Conservation (phyloP, 2,888 invertebrate genomes). For the Galerucella pusilla region DNA sequence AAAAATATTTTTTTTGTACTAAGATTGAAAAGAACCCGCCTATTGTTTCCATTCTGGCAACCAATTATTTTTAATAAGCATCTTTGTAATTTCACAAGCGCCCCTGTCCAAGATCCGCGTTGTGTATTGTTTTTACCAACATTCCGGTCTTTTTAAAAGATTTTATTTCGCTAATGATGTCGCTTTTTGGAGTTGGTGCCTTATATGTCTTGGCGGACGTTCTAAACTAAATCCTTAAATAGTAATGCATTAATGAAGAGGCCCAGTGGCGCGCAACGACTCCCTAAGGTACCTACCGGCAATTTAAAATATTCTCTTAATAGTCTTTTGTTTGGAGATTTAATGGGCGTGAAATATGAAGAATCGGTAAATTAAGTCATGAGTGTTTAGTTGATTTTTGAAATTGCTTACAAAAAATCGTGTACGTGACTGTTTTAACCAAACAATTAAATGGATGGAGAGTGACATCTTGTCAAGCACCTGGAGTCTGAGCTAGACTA, state of each 20-base stretch:
- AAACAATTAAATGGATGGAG: neutral
- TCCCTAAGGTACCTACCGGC: neutral
- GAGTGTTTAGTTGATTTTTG: neutral
- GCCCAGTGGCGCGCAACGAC: conserved; percentile 28
- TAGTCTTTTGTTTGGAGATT: conserved; percentile 18
- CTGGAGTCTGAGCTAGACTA: no score
- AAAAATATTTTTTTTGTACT: neutral
- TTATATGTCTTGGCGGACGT: conserved; percentile 49
- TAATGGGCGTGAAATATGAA: conserved; percentile 6
- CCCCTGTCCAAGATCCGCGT: conserved; percentile 33
- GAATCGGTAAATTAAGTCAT: neutral
- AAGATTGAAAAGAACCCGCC: neutral
- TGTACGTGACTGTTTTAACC: neutral
- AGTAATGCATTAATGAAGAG: conserved; percentile 40
- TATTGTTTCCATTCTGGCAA: neutral
- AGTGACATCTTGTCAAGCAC: no score
- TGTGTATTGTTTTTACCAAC: conserved; percentile 49
- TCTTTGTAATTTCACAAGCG: conserved; percentile 39
- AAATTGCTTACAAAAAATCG: neutral
- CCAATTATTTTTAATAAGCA: conserved; percentile 18
- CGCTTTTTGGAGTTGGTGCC: conserved; percentile 56
- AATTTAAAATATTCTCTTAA: conserved; percentile 3
- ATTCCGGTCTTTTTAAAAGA: conserved; percentile 48
- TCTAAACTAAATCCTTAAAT: conserved; percentile 47
- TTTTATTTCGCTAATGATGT: conserved; percentile 58